Conservation (phyloP, 2,888 invertebrate species). For the Leptura quadrifasciata region DNA sequence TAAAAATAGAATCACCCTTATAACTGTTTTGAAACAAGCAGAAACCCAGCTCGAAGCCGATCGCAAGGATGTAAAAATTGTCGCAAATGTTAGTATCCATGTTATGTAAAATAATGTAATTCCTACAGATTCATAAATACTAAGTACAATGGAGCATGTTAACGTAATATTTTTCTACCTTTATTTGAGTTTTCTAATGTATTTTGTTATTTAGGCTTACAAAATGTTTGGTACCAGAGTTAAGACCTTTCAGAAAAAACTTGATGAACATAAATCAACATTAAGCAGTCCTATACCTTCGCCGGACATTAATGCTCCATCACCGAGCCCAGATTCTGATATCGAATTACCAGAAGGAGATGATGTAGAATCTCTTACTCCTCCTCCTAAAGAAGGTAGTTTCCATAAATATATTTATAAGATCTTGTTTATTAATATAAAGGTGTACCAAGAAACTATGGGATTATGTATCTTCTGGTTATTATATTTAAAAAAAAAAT, state of each 20-base stretch:
- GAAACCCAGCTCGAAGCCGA: conserved; percentile 93
- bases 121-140: background rate
- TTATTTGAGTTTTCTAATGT: background rate
- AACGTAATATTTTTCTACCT: background rate
- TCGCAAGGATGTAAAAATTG: conserved; percentile 95
- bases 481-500: background rate
- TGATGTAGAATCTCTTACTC: conserved; percentile 27
- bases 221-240: conserved; percentile 94
- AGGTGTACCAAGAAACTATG: no score
- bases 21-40: conserved; percentile 87
- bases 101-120: background rate
- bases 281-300: conserved; percentile 83
- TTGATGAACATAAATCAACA: conserved; percentile 87
- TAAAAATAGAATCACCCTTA: conserved; percentile 84
- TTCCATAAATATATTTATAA: background rate
- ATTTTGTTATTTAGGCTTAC: conserved; percentile 83
- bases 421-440: no score
- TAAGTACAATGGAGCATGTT: no score
- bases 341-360: conserved; percentile 80
- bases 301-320: conserved; percentile 82
- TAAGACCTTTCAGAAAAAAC: conserved; percentile 87
- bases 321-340: conserved; percentile 89
- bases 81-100: conserved; percentile 88
- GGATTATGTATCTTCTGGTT: background rate
- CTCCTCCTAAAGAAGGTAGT: conserved; percentile 47